Base-by-base conservation (phyloP, 2,797 vertebrate species). In the Semaprochilodus insignis region DNA sequence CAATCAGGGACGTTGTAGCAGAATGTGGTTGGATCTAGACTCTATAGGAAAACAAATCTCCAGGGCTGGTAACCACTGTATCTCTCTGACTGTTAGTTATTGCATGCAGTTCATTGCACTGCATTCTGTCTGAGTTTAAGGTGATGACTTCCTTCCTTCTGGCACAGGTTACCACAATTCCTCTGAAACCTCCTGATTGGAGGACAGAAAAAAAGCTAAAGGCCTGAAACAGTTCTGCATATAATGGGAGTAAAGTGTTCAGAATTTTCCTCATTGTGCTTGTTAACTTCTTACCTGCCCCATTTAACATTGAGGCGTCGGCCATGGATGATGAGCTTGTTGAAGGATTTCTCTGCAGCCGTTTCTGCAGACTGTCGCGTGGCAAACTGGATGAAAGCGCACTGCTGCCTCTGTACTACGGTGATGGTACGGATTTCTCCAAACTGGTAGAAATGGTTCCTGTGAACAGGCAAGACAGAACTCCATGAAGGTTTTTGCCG, bases 401-500 rank as follows among this genome's bases (percentile, higher is more conserved):
- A 99, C 65, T 99, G 98, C 83, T 99, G 98, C 86, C 98, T 94
- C 90, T 99, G 98, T 36, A 99, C 98, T 0, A 99, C 97, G 0
- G 98, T 99, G 83, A 98, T 97, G 0, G 97, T 99, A 52, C 97
- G 95, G 69, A 99, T 99, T 93, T 99, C 98, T 25, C 98, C 98
- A 87, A 99, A 99, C 92, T 99, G 98, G 90, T 99, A 99, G 87
- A 99, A 99, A 86, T 98, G 97, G 91, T 96, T 97, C 93, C 98
- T 99, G 14, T 21, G 34, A 60, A 4, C 19, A 31, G 2, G 21
- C 13, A 73, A n/a, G 2, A 72, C 34, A 52, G 11, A 69, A 69
- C 19, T 7, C 15, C 40, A 48, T 19, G 21, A 25, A 25, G 13
- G 31, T 15, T 3, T 44, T 44, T 44, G 40, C 8, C 1, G 10